phyloP scores from a whole-genome alignment of 2,888 invertebrate genomes.

The Synanthedon myopaeformis region DNA sequence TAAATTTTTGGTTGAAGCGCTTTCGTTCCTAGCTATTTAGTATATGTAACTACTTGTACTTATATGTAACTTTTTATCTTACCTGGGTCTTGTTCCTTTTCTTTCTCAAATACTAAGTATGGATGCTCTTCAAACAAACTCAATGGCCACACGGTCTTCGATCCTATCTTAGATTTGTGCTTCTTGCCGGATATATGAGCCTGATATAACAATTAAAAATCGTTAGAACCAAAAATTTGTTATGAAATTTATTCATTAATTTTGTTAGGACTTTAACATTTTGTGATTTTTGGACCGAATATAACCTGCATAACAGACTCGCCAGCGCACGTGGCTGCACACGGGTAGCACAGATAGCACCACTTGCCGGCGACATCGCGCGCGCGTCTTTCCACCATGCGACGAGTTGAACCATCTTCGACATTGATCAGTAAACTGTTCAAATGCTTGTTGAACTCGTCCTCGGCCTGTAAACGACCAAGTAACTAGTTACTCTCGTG shows the following conservation, averaged over 20 bases:
- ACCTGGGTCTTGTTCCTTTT: no score
- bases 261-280: no score
- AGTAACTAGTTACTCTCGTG: no score
- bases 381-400: conserved; percentile 58
- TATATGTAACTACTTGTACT: no score
- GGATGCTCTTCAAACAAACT: conserved; percentile 50
- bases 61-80: no score
- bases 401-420: conserved; percentile 49
- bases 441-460: conserved; percentile 53
- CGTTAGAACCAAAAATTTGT: no score
- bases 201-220: conserved; percentile 16
- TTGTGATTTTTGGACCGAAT: no score
- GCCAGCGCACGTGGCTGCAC: conserved; percentile 60
- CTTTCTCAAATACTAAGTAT: conserved; percentile 11
- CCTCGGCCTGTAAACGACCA: conserved; percentile 41
- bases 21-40: no score
- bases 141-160: conserved; percentile 36
- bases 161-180: conserved; percentile 44
- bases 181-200: conserved; percentile 63
- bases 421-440: conserved; percentile 55
- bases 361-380: conserved; percentile 55
- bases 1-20: no score
- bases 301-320: conserved; percentile 52
- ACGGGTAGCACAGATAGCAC: conserved; percentile 65
- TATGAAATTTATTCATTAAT: no score